phyloP scores from a whole-genome alignment of 2,113 vertebrate species.

The Poecile atricapillus region DNA sequence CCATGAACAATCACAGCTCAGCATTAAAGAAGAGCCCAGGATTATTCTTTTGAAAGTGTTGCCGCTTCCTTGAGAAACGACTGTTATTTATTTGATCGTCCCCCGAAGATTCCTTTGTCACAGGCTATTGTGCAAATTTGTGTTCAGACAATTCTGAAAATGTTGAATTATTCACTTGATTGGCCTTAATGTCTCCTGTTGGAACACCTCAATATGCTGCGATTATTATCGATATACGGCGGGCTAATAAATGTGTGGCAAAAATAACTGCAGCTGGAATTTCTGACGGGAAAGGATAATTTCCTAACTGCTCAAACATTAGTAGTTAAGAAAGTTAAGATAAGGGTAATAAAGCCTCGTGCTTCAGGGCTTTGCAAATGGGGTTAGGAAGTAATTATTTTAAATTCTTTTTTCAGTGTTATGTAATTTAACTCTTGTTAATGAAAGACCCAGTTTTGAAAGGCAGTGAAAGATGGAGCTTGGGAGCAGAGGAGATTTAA shows the following conservation, averaged over 20 bases:
- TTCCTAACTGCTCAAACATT: slow-evolving; percentile 23
- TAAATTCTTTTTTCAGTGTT: slow-evolving; percentile 23
- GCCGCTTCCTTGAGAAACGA: slow-evolving; percentile 56
- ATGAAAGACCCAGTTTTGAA: slow-evolving; percentile 49
- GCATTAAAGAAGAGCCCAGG: not conserved
- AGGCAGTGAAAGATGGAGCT: slow-evolving; percentile 29
- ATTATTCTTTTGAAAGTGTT: slow-evolving; percentile 43
- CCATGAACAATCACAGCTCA: not conserved
- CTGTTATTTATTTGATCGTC: slow-evolving; percentile 68
- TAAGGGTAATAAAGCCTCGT: slow-evolving; percentile 60
- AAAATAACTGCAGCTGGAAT: slow-evolving; percentile 38
- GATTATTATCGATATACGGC: slow-evolving; percentile 22
- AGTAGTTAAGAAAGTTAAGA: slow-evolving; percentile 64
- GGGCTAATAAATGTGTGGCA: slow-evolving; percentile 24
- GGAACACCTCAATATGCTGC: slow-evolving; percentile 44
- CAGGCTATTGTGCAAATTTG: slow-evolving; percentile 67
- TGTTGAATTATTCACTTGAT: slow-evolving; percentile 71
- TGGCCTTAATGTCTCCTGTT: slow-evolving; percentile 43
- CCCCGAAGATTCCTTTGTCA: slow-evolving; percentile 67
- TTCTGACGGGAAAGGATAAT: not conserved
- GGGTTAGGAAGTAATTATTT: slow-evolving; percentile 60
- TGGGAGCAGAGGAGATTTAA: not conserved
- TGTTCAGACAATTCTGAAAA: slow-evolving; percentile 62
- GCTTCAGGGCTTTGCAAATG: slow-evolving; percentile 43
- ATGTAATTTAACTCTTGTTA: slow-evolving; percentile 59